phyloP scores from a whole-genome alignment of 2,113 vertebrate species.

The Pluvianellus socialis region DNA sequence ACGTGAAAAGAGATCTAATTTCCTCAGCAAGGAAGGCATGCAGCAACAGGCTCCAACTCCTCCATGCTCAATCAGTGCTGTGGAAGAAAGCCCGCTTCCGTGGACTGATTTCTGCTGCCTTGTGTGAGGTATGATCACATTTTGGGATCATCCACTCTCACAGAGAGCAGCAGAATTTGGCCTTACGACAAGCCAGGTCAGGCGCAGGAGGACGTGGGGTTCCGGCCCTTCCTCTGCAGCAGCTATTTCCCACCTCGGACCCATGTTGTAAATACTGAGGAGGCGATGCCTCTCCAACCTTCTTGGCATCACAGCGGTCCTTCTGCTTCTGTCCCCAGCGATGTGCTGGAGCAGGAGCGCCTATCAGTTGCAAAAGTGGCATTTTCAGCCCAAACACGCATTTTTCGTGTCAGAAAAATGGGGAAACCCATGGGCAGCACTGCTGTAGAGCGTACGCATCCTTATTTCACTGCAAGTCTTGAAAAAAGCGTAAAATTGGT shows the following conservation, averaged over 20 bases:
- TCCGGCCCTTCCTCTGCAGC: background rate
- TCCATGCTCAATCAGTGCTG: background rate
- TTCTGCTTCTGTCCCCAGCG: background rate
- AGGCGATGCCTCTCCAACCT: rapidly evolving
- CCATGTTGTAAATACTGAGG: background rate
- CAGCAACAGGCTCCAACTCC: rapidly evolving
- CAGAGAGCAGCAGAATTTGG: background rate
- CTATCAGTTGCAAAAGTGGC: background rate
- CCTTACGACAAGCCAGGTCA: background rate
- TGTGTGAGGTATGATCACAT: background rate
- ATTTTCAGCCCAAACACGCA: background rate
- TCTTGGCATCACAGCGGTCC: too few relatives aligned
- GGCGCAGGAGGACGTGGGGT: background rate
- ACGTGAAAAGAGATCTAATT: rapidly evolving
- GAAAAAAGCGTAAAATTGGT: background rate
- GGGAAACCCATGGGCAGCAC: background rate
- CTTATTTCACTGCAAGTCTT: background rate
- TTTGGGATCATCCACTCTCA: background rate
- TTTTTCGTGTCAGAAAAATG: background rate
- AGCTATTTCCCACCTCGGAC: background rate
- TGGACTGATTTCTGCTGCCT: background rate
- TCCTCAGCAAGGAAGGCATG: rapidly evolving
- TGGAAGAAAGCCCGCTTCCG: rapidly evolving
- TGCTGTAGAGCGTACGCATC: background rate
- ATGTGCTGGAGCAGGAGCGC: background rate